Evolutionary conservation across 2,113 vertebrate species (phyloP), one percentile per base, ranked within the genome.

Genomic region (Bufo gargarizans): DNA sequence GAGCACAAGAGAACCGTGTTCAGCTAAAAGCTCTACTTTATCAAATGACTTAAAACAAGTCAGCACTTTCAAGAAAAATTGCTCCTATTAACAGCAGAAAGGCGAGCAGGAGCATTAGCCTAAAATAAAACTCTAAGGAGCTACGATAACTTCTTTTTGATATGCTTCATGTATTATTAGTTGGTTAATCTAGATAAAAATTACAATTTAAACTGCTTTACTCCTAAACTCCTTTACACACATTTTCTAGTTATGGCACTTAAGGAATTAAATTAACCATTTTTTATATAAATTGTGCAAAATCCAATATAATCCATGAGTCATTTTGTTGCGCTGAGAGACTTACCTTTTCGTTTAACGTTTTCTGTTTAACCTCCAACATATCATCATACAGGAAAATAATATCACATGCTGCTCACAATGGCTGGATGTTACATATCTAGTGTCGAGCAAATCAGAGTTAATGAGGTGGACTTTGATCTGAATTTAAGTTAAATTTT

Each of bases 11-110:
- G 87, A 88, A 88, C 80, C 10, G 49, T 77, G 80, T 88, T 84
- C 87, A 77, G 87, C 71, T 88, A 88, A 88, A 88, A 88, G 87
- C 87, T 65, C 71, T 80, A 88, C 71, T 88, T 82, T 77, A 88
- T 88, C 87, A 88, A 83, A 88, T 88, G 71, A 84, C 80, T 84
- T 88, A 77, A 84, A 83, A 88, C 87, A 83, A 59, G 87, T 87
- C 80, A 84, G 80, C 87, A 88, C 71, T 88, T 88, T 63, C 69
- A 84, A 84, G 80, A 88, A 88, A 50, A 84, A 88, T 77, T 83
- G 80, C 49, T 88, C 82, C 76, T 59, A 88, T 84, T 77, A 77
- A 88, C 53, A 88, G 69, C 3, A 74, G 55, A 88, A 88, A 58
- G 33, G 61, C 20, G 53, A 72, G 72, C 69, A 47, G 22, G 49